These are phyloP conservation scores for Scaeva pyrastri DNA, from an alignment of 2,888 invertebrate species.

Conservation along the genomic window DNA sequence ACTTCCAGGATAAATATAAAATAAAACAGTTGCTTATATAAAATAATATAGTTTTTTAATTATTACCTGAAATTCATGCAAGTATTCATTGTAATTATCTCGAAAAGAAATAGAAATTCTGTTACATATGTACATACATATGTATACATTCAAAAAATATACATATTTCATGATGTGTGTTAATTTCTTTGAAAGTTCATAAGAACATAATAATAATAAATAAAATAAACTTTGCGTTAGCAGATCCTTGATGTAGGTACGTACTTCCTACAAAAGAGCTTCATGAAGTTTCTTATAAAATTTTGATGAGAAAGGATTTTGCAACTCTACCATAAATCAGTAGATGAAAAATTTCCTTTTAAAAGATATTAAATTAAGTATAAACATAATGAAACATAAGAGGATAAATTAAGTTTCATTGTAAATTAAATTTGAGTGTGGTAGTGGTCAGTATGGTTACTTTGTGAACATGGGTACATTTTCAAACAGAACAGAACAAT, in stretches of 20 bases:
- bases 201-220: too few relatives aligned
- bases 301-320: conserved; percentile 9
- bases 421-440: not conserved
- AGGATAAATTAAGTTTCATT: not conserved
- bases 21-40: too few relatives aligned
- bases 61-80: too few relatives aligned
- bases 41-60: too few relatives aligned
- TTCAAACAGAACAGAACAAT: not conserved
- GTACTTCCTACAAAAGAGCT: not conserved
- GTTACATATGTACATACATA: too few relatives aligned
- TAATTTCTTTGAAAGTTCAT: not conserved
- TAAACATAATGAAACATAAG: not conserved
- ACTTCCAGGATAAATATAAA: too few relatives aligned
- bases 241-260: too few relatives aligned
- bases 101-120: too few relatives aligned
- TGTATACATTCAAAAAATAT: too few relatives aligned
- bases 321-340: not conserved
- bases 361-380: not conserved
- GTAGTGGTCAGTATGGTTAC: conserved; percentile 6
- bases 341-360: not conserved
- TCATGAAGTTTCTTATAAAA: conserved; percentile 1
- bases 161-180: not conserved
- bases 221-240: not conserved
- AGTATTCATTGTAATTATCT: too few relatives aligned
- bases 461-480: conserved; percentile 3